Conservation (phyloP, 2,113 vertebrate genomes). For the Mugil cephalus region DNA sequence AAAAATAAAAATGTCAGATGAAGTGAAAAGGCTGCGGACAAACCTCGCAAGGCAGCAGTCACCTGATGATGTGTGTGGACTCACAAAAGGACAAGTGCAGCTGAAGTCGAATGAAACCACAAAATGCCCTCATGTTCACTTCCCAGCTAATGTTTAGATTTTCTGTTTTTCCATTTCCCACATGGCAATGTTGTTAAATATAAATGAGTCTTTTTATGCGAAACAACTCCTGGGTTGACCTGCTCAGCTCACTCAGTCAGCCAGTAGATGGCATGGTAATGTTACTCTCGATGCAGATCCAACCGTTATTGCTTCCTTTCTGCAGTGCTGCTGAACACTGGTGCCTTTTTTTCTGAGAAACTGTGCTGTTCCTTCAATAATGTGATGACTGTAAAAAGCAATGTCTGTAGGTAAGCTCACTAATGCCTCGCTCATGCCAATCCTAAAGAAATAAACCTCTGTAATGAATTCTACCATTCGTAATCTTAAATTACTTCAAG, state of each 20-base stretch:
- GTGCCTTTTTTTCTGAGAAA: background rate
- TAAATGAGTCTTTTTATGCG: background rate
- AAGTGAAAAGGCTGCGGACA: background rate
- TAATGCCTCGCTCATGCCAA: background rate
- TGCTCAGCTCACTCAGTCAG: background rate
- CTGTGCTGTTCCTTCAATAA: background rate
- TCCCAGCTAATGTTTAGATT: background rate
- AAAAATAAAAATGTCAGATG: background rate
- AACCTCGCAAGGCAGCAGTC: background rate
- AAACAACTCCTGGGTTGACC: background rate
- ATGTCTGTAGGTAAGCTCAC: background rate
- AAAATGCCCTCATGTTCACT: background rate
- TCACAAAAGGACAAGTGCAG: background rate
- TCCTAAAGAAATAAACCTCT: slow-evolving; percentile 24
- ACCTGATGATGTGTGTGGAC: background rate
- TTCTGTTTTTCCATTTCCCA: background rate
- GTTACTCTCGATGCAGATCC: background rate
- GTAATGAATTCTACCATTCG: background rate
- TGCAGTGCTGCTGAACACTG: background rate
- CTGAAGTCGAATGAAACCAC: background rate
- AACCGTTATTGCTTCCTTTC: background rate
- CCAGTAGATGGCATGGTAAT: slow-evolving; percentile 49
- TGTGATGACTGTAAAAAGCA: background rate
- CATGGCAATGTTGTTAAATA: background rate
- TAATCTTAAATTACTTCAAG: too few species aligned